phyloP scores from a whole-genome alignment of 2,797 vertebrate genomes.

The Urophycis tenuis region DNA sequence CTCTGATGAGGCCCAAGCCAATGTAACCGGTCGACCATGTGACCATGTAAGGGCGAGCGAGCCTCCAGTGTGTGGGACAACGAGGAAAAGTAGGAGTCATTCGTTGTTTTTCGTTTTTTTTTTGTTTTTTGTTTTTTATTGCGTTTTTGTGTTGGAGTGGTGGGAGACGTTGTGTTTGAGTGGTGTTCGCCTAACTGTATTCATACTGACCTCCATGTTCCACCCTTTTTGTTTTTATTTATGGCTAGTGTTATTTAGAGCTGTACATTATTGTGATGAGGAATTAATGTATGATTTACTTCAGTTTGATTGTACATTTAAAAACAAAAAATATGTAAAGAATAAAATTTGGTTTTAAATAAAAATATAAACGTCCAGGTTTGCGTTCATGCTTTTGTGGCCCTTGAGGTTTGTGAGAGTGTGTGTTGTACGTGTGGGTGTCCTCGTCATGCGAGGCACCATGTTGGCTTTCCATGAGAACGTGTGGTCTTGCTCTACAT shows the following conservation, averaged over 20 bases:
- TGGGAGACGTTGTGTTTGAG: constrained; percentile 70
- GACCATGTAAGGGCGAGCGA: constrained; percentile 17
- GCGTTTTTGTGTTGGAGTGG: constrained; percentile 36
- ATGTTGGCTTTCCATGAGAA: too few species aligned
- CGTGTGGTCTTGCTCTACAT: too few species aligned
- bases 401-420: too few species aligned
- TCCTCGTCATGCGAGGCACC: too few species aligned
- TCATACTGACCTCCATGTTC: constrained; percentile 79
- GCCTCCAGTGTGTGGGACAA: constrained; percentile 19
- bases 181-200: constrained; percentile 80
- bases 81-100: constrained; percentile 36
- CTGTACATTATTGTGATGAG: constrained; percentile 77
- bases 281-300: constrained; percentile 76
- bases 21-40: not conserved
- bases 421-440: too few species aligned
- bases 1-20: constrained; percentile 13
- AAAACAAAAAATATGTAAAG: constrained; percentile 66
- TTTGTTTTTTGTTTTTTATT: constrained; percentile 36
- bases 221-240: constrained; percentile 50
- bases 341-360: constrained; percentile 64
- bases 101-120: too few species aligned
- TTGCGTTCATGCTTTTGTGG: constrained; percentile 1
- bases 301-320: constrained; percentile 81
- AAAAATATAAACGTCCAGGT: not conserved
- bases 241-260: constrained; percentile 79